These are phyloP conservation scores for Drosophila sucinea DNA, from an alignment of 1,140 invertebrate genomes.

Conservation along the genomic window DNA sequence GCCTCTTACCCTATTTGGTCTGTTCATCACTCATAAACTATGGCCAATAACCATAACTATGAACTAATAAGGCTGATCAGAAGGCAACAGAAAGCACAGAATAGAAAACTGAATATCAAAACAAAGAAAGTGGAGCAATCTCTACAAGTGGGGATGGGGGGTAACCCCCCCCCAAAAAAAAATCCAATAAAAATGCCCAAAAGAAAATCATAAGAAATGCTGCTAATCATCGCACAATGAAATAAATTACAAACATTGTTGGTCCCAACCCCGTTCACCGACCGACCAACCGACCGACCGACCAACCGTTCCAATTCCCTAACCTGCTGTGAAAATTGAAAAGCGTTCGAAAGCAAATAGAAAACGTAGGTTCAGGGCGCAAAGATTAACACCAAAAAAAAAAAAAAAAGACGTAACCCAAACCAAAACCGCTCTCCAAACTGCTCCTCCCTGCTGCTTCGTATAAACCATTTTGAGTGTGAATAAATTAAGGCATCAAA, in stretches of 20 bases:
- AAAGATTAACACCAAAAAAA: conserved; percentile 58
- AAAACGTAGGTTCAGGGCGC: conserved; percentile 57
- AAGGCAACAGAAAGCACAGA: not conserved
- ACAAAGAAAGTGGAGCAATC: conserved; percentile 65
- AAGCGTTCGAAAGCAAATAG: conserved; percentile 76
- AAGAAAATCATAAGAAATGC: conserved; percentile 57
- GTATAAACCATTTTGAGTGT: conserved; percentile 60
- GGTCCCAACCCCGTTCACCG: conserved; percentile 13
- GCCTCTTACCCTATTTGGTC: not conserved
- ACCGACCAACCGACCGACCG: not conserved
- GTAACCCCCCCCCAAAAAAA: not conserved
- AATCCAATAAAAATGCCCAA: not conserved
- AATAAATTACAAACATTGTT: conserved; percentile 82
- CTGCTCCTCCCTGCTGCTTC: not conserved
- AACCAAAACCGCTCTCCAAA: not conserved
- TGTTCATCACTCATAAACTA: conserved; percentile 58
- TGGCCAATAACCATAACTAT: conserved; percentile 69
- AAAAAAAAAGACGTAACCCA: not conserved
- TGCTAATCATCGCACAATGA: conserved; percentile 81
- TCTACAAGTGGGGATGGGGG: not conserved
- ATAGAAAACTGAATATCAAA: conserved; percentile 44
- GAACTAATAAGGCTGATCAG: conserved; percentile 65
- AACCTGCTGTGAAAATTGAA: conserved; percentile 78
- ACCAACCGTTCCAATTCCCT: not conserved
- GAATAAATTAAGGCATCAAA: conserved; percentile 81